These are phyloP conservation scores for Amphilophus citrinellus DNA, from an alignment of 2,113 vertebrate species.

Conservation along the genomic window DNA sequence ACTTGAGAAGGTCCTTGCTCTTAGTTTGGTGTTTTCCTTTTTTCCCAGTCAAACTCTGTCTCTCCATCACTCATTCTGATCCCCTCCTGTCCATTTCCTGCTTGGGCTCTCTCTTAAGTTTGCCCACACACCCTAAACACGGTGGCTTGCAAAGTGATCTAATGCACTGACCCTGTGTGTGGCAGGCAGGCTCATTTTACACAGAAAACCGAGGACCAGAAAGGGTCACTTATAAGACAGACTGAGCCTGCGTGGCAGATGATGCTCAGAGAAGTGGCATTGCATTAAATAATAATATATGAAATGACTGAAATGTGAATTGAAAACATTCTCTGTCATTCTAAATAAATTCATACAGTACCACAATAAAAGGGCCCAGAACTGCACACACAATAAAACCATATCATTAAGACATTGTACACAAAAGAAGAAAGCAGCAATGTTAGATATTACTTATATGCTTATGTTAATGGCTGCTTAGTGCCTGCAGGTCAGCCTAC, in stretches of 20 bases:
- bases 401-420: conserved; percentile 57
- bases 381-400: conserved; percentile 41
- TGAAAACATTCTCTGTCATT: conserved; percentile 30
- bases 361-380: conserved; percentile 16
- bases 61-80: conserved; percentile 75
- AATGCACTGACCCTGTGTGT: conserved; percentile 60
- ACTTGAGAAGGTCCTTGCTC: conserved; percentile 75
- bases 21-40: conserved; percentile 75
- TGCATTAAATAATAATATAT: conserved; percentile 61
- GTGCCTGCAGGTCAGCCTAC: conserved; percentile 78
- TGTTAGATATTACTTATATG: conserved; percentile 72
- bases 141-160: conserved; percentile 55
- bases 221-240: conserved; percentile 37
- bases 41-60: conserved; percentile 59
- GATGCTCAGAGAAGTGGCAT: conserved; percentile 9
- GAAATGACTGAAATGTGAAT: conserved; percentile 7
- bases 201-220: conserved; percentile 45
- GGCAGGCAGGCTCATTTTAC: conserved; percentile 55
- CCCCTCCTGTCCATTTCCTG: conserved; percentile 81
- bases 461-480: conserved; percentile 75
- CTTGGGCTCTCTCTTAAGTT: conserved; percentile 61
- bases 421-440: conserved; percentile 65
- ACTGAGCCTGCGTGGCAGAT: conserved; percentile 16
- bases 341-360: conserved; percentile 1
- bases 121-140: conserved; percentile 61